phyloP scores from a whole-genome alignment of 2,888 invertebrate genomes.

The Ethmia dodecea region DNA sequence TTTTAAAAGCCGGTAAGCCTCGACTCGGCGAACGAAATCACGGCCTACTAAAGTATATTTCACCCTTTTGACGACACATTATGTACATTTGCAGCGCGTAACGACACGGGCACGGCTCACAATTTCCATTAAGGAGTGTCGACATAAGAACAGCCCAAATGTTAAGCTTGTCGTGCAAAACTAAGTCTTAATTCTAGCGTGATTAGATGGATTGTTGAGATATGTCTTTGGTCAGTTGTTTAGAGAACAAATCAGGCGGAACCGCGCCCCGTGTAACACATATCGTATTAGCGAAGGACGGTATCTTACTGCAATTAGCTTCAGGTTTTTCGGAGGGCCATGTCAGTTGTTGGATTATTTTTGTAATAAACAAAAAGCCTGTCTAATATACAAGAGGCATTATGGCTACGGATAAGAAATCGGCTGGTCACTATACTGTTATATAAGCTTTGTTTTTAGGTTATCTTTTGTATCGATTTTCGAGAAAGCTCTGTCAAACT shows the following conservation, averaged over 20 bases:
- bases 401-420: too few species aligned
- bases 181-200: constrained; percentile 32
- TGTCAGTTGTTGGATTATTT: constrained; percentile 2
- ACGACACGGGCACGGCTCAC: constrained; percentile 73
- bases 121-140: constrained; percentile 68
- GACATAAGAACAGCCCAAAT: constrained; percentile 52
- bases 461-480: too few species aligned
- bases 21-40: constrained; percentile 61
- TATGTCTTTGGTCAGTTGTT: constrained; percentile 33
- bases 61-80: constrained; percentile 77
- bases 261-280: constrained; percentile 68
- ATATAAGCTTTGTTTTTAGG: too few species aligned
- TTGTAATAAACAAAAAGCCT: too few species aligned
- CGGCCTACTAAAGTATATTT: constrained; percentile 71
- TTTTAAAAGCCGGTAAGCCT: constrained; percentile 60
- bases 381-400: too few species aligned
- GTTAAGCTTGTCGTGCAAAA: constrained; percentile 31
- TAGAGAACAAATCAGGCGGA: constrained; percentile 27
- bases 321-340: constrained; percentile 61
- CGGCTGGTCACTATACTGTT: too few species aligned
- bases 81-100: constrained; percentile 74
- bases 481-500: too few species aligned
- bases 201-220: constrained; percentile 24
- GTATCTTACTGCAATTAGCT: constrained; percentile 75
- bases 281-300: constrained; percentile 75